Percentiles rank a stretch among this genome's conserved stretches.
Conservation (phyloP, 2,888 invertebrate species). For the Zaprionus obscuricornis region DNA sequence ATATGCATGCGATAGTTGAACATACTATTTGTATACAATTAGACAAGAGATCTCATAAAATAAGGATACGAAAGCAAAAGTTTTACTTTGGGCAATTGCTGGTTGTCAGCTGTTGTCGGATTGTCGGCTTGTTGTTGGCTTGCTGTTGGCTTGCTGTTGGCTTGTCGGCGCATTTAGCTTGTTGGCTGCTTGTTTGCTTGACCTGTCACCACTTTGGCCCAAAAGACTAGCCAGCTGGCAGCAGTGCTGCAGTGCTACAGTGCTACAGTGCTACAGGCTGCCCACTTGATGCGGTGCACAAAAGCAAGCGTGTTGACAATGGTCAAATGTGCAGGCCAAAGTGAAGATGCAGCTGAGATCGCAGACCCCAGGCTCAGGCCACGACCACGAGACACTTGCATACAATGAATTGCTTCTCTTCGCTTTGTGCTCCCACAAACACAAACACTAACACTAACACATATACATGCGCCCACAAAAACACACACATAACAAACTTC, state of each 20-base stretch:
- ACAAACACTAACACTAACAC: slow-evolving; percentile 4
- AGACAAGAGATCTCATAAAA: slow-evolving; percentile 27
- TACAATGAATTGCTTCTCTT: slow-evolving; percentile 64
- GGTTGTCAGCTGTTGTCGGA: background rate
- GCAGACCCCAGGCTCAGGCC: slow-evolving; percentile 27
- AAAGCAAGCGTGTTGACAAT: slow-evolving; percentile 70
- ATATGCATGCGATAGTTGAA: slow-evolving; percentile 16
- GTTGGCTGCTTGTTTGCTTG: too few species aligned
- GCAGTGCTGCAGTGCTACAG: background rate
- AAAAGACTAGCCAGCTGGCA: slow-evolving; percentile 19
- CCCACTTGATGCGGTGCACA: slow-evolving; percentile 37
- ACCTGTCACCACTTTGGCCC: slow-evolving; percentile 60
- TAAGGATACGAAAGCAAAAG: slow-evolving; percentile 60
- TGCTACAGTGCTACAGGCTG: slow-evolving; percentile 26
- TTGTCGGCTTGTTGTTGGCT: slow-evolving; percentile 1
- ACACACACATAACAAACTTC: too few species aligned
- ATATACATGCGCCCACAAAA: slow-evolving; percentile 24
- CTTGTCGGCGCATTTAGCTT: too few species aligned
- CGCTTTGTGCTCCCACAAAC: slow-evolving; percentile 32
- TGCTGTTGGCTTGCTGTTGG: background rate
- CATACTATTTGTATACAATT: slow-evolving; percentile 19
- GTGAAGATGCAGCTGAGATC: slow-evolving; percentile 69
- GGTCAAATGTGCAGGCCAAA: slow-evolving; percentile 66
- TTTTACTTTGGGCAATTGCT: slow-evolving; percentile 39
- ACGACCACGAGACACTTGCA: slow-evolving; percentile 61